These are phyloP conservation scores for Myrmecobius fasciatus DNA, from an alignment of 2,113 vertebrate genomes.

Conservation along the genomic window DNA sequence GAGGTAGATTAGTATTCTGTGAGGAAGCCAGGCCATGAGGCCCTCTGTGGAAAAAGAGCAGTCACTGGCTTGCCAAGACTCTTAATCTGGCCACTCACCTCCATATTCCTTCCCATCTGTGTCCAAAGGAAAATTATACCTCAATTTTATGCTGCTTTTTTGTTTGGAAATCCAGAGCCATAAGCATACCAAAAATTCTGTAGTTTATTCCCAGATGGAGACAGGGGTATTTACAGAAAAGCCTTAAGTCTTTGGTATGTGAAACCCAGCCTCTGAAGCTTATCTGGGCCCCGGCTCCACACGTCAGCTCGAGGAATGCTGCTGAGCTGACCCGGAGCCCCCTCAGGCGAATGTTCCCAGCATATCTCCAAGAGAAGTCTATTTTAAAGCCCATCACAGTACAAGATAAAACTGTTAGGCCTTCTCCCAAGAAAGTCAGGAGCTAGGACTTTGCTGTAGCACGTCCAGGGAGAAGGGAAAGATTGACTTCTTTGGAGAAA, in stretches of 20 bases:
- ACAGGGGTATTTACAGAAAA: constrained; percentile 28
- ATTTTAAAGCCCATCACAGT: constrained; percentile 62
- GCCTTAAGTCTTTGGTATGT: constrained; percentile 21
- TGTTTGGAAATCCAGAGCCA: not conserved
- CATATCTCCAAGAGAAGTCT: constrained; percentile 61
- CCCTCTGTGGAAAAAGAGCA: constrained; percentile 26
- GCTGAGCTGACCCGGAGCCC: constrained; percentile 61
- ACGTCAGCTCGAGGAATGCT: constrained; percentile 10
- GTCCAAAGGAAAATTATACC: constrained; percentile 1
- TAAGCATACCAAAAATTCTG: constrained; percentile 5
- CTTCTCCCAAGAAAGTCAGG: constrained; percentile 56
- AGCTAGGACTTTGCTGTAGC: constrained; percentile 3
- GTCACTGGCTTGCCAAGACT: constrained; percentile 39
- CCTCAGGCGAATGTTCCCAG: not conserved
- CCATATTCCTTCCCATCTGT: constrained; percentile 26
- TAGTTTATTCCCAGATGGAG: not conserved
- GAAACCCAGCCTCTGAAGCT: constrained; percentile 56
- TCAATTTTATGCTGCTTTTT: not conserved
- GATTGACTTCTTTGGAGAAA: constrained; percentile 42
- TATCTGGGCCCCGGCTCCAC: constrained; percentile 60
- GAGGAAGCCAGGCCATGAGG: constrained; percentile 14
- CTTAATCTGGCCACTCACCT: constrained; percentile 31
- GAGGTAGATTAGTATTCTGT: constrained; percentile 56
- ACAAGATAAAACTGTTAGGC: constrained; percentile 65
- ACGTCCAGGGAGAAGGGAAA: constrained; percentile 39